Conservation (phyloP, 2,113 vertebrate genomes). For the Ophthalmolycus amberensis region DNA sequence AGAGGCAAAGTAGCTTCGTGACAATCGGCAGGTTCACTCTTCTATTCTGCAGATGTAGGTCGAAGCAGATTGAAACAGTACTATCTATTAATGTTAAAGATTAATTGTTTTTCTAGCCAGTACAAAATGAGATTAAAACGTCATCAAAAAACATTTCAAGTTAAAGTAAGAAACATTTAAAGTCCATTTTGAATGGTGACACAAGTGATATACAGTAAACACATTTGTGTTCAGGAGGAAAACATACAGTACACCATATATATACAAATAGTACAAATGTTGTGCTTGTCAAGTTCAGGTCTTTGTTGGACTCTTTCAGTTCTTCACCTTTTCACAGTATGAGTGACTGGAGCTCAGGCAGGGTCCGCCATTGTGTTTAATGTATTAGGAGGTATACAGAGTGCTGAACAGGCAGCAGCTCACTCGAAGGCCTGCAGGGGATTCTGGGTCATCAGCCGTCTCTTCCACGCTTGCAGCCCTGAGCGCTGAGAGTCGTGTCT, state of each 20-base stretch:
- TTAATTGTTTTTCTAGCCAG: neutral
- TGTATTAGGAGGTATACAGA: neutral
- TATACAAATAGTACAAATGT: neutral
- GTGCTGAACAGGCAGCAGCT: constrained; percentile 18
- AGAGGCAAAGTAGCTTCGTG: neutral
- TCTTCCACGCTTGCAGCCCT: neutral
- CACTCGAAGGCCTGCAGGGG: neutral
- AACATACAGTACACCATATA: neutral
- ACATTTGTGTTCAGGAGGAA: neutral
- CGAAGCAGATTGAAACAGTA: neutral
- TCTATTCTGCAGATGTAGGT: neutral
- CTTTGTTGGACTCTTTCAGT: neutral
- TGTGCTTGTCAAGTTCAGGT: neutral
- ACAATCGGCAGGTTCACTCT: constrained; percentile 13
- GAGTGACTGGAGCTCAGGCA: neutral
- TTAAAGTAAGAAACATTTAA: neutral
- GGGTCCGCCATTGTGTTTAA: neutral
- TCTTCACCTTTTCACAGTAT: neutral
- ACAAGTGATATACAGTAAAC: neutral
- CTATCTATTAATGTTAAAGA: neutral
- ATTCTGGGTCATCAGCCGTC: constrained; percentile 25
- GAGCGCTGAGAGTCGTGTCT: neutral
- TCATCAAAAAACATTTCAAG: neutral
- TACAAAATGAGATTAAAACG: neutral
- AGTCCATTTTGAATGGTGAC: neutral